Evolutionary conservation across 2,888 invertebrate genomes (phyloP).

Genomic region (Drosophila borealis): DNA sequence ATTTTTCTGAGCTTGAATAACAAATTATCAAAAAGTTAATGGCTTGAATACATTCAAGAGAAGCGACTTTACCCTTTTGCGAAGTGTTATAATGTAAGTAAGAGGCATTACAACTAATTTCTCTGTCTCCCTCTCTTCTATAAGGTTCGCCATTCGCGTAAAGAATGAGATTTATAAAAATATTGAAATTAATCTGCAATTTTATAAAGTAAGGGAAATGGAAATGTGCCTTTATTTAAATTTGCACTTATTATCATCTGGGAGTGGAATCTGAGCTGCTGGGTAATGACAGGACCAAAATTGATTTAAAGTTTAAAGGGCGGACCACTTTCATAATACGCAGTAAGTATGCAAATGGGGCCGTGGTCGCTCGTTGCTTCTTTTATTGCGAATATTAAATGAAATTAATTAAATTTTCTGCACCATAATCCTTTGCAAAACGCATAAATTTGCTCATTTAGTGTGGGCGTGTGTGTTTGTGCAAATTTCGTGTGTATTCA

Average conservation of each 20-base stretch:
- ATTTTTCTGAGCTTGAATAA: slow-evolving; percentile 42
- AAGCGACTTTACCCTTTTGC: slow-evolving; percentile 57
- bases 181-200: not conserved
- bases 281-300: slow-evolving; percentile 48
- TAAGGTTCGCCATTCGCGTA: slow-evolving; percentile 38
- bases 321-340: slow-evolving; percentile 24
- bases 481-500: slow-evolving; percentile 61
- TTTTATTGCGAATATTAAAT: slow-evolving; percentile 81
- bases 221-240: slow-evolving; percentile 1
- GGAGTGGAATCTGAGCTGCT: slow-evolving; percentile 50
- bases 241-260: slow-evolving; percentile 27
- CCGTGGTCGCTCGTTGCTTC: slow-evolving; percentile 29
- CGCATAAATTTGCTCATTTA: slow-evolving; percentile 81
- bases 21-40: slow-evolving; percentile 51
- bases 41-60: slow-evolving; percentile 35
- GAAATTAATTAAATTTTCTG: slow-evolving; percentile 81
- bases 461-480: slow-evolving; percentile 40
- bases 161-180: slow-evolving; percentile 42
- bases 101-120: slow-evolving; percentile 47
- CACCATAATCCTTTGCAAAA: slow-evolving; percentile 79
- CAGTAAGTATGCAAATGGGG: slow-evolving; percentile 70
- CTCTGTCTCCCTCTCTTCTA: not conserved
- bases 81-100: slow-evolving; percentile 49
- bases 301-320: slow-evolving; percentile 65
- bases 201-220: slow-evolving; percentile 1